Percentiles rank a stretch among this genome's conserved stretches.
Conservation (phyloP, 92 coral and sea anemone species). For the Heteractis magnifica region DNA sequence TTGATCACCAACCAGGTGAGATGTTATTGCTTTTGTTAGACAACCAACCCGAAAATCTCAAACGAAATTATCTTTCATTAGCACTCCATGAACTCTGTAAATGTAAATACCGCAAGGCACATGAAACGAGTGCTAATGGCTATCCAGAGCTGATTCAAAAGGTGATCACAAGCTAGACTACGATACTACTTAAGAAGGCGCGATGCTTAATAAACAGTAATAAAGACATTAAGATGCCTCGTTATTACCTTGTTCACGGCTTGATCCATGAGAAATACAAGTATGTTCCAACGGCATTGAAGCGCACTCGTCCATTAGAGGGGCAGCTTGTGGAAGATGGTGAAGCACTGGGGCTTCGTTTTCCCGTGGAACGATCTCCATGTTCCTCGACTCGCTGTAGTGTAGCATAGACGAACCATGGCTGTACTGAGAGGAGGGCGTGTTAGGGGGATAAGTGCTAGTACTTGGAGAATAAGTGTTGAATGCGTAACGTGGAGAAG, state of each 20-base stretch:
- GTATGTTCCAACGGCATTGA: slow-evolving; percentile 43
- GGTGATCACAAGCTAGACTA: slow-evolving; percentile 22
- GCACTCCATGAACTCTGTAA: slow-evolving; percentile 37
- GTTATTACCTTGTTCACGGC: slow-evolving; percentile 80
- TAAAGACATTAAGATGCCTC: slow-evolving; percentile 47
- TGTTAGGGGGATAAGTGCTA: slow-evolving; percentile 57
- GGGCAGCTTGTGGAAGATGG: slow-evolving; percentile 69
- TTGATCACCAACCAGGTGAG: slow-evolving; percentile 31
- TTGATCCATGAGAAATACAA: slow-evolving; percentile 44
- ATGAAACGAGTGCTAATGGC: slow-evolving; percentile 23
- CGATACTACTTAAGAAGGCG: slow-evolving; percentile 61
- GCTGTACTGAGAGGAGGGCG: slow-evolving; percentile 56
- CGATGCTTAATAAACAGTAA: slow-evolving; percentile 61
- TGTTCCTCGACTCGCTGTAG: slow-evolving; percentile 64
- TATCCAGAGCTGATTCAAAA: slow-evolving; percentile 12
- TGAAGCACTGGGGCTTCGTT: slow-evolving; percentile 65
- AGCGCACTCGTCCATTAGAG: slow-evolving; percentile 59
- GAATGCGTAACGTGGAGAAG: slow-evolving; percentile 66
- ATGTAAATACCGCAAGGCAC: slow-evolving; percentile 58
- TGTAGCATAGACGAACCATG: slow-evolving; percentile 48
- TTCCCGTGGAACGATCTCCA: slow-evolving; percentile 73
- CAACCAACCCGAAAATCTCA: slow-evolving; percentile 44
- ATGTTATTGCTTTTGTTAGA: slow-evolving; percentile 41
- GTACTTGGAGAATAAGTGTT: slow-evolving; percentile 63
- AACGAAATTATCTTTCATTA: slow-evolving; percentile 42